phyloP scores from a whole-genome alignment of 2,113 vertebrate genomes.

The Phocoena phocoena region DNA sequence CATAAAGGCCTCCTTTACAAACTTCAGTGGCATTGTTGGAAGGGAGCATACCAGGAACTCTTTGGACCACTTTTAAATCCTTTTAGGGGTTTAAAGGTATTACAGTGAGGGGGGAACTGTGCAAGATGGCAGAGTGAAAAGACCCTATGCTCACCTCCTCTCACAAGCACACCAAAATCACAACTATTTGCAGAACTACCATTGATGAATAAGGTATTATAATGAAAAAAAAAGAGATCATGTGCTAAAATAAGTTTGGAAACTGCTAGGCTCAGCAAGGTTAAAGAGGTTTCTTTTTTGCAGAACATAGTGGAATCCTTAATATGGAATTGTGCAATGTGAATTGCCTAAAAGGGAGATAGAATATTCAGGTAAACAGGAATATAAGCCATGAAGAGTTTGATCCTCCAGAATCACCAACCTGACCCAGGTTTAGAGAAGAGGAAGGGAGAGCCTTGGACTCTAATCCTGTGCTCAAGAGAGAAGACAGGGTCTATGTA shows the following conservation, averaged over 20 bases:
- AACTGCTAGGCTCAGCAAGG: not conserved
- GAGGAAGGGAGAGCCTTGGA: not conserved
- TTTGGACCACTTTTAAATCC: not conserved
- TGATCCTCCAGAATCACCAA: not conserved
- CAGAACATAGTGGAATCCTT: not conserved
- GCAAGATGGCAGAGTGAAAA: not conserved
- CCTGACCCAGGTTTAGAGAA: not conserved
- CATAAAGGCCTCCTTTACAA: not conserved
- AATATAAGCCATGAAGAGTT: not conserved
- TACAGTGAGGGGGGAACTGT: not conserved
- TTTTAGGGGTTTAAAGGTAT: not conserved
- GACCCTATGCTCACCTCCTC: not conserved
- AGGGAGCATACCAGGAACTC: not conserved
- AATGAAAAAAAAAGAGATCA: not conserved
- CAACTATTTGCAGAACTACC: not conserved
- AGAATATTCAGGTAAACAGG: not conserved
- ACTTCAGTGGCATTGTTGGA: not conserved
- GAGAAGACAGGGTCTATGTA: not conserved
- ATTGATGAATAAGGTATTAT: not conserved
- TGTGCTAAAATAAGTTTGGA: not conserved
- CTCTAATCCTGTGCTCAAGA: not conserved
- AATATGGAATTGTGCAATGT: not conserved
- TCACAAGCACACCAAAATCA: not conserved
- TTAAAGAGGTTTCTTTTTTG: not conserved
- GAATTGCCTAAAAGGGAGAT: not conserved